A percentile compares a stretch with the other conserved stretches of the same genome.
Evolutionary conservation across 2,113 vertebrate genomes (phyloP).

Genomic region (Solea solea): DNA sequence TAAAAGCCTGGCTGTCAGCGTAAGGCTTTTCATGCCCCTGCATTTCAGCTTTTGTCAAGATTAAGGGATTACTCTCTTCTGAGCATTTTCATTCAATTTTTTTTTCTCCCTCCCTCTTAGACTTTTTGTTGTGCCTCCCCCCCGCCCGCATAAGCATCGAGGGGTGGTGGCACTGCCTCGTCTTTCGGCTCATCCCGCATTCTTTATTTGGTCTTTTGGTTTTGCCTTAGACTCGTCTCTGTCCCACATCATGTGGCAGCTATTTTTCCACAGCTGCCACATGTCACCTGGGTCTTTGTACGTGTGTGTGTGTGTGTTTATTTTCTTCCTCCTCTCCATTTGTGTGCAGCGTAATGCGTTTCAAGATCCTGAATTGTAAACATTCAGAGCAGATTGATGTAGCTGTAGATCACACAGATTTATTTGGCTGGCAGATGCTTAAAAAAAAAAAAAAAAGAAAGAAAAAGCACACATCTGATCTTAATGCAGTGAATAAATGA

Average conservation of each 20-base stretch:
- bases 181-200: slow-evolving; percentile 50
- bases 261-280: slow-evolving; percentile 36
- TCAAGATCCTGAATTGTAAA: slow-evolving; percentile 22
- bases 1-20: slow-evolving; percentile 70
- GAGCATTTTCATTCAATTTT: slow-evolving; percentile 68
- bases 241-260: slow-evolving; percentile 48
- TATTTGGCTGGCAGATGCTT: slow-evolving; percentile 12
- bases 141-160: slow-evolving; percentile 1
- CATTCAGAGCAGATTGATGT: slow-evolving; percentile 32
- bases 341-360: slow-evolving; percentile 9
- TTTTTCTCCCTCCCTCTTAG: slow-evolving; percentile 32
- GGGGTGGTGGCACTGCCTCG: slow-evolving; percentile 12
- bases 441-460: not conserved
- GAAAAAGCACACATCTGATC: not conserved
- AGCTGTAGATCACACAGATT: slow-evolving; percentile 41
- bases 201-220: slow-evolving; percentile 57
- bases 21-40: slow-evolving; percentile 74
- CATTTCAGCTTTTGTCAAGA: slow-evolving; percentile 77
- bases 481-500: not conserved
- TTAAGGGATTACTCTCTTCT: slow-evolving; percentile 78
- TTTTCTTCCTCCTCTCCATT: not conserved
- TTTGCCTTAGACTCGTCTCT: slow-evolving; percentile 33
- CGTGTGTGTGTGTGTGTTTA: slow-evolving; percentile 18
- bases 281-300: slow-evolving; percentile 38
- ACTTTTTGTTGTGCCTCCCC: slow-evolving; percentile 54